These are phyloP conservation scores for Proterorhinus semilunaris DNA, from an alignment of 2,113 vertebrate genomes.

Conservation along the genomic window DNA sequence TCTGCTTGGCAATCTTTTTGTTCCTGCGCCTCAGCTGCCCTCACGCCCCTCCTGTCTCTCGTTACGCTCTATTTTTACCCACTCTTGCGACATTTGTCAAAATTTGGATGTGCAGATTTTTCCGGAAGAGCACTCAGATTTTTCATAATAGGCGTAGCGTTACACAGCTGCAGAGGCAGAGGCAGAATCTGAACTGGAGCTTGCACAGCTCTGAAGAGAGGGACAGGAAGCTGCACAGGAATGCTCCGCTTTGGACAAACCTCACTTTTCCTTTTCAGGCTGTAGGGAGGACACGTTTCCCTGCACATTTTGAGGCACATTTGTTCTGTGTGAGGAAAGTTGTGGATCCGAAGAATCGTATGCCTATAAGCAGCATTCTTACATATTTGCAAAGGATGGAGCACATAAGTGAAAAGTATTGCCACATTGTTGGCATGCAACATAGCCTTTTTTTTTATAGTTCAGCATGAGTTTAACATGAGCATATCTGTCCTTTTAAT, in stretches of 20 bases:
- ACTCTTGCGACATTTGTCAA: conserved; percentile 23
- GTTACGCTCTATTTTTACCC: conserved; percentile 40
- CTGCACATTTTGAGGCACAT: conserved; percentile 7
- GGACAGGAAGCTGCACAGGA: conserved; percentile 50
- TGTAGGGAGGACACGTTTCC: conserved; percentile 22
- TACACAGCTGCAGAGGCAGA: conserved; percentile 33
- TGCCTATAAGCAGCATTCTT: background rate
- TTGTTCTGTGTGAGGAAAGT: background rate
- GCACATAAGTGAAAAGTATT: too few relatives aligned
- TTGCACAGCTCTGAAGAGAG: conserved; percentile 4
- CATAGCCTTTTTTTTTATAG: background rate
- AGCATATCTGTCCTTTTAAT: background rate
- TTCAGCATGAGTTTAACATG: background rate
- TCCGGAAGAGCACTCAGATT: conserved; percentile 41
- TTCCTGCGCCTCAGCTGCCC: conserved; percentile 3
- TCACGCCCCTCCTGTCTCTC: background rate
- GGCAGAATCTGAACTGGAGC: conserved; percentile 24
- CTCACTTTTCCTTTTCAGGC: conserved; percentile 33
- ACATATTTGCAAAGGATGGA: background rate
- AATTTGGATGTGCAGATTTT: conserved; percentile 52
- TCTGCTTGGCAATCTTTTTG: background rate
- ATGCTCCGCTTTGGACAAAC: conserved; percentile 30
- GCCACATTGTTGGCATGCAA: background rate
- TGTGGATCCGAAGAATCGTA: background rate
- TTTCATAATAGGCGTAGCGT: conserved; percentile 53